Base-by-base conservation (phyloP, 2,113 vertebrate genomes). In the Carlito syrichta region DNA sequence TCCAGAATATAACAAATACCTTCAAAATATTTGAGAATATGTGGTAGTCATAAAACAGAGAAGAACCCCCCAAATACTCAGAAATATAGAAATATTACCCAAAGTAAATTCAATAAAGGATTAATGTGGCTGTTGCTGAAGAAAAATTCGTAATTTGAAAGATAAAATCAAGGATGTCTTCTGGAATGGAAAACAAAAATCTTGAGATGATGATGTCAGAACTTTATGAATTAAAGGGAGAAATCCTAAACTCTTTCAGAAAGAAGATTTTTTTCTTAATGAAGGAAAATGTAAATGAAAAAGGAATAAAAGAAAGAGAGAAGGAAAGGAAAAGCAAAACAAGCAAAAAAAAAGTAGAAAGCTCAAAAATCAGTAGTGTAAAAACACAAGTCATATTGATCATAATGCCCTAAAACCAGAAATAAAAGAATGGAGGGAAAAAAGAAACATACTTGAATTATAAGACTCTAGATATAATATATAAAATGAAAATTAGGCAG, bases 91-190 rank as follows among this genome's bases (percentile, higher is more conserved):
- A 69, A 78, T 32, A 35, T 50, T 84, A 43, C 22, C 60, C 69
- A 60, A 84, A 43, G n/a, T 52, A 89, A 88, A 58, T 76, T 50
- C 48, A 88, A 20, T 60, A 83, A 92, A 88, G 82, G 32, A 32
- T 30, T 88, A 92, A 58, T 35, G 4, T 56, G 60, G 38, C 35
- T 48, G 25, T 66, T 45, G 38, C 5, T 74, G 54, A 81, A 81
- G 45, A 93, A 89, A 89, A 76, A 74, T 81, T 62, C 43, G 56
- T 63, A 58, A 85, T 56, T 89, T 93, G 62, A 85, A 93, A 56
- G 16, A 63, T 38, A 38, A 85, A 60, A 7, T 85, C 78, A 48
- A 71, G 56, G 35, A 35, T 48, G 54, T 54, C 73, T 85, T 35
- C 43, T 79, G 71, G 32, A 40, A 91, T 58, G 25, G 5, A 94